Conservation (phyloP, 2,113 vertebrate genomes). For the Mirza zaza region DNA sequence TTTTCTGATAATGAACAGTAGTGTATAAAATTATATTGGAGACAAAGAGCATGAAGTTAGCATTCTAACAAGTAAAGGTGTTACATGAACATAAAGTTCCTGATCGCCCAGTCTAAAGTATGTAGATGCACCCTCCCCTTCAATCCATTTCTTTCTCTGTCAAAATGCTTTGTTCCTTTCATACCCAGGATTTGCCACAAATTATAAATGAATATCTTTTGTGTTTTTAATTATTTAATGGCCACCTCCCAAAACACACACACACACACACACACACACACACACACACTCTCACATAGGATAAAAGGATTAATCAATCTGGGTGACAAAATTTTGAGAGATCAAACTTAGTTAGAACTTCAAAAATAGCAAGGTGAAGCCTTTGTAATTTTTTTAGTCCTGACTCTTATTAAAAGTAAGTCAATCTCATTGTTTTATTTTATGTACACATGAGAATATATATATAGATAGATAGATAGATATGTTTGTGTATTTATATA, state of each 20-base stretch:
- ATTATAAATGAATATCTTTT: neutral
- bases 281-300: neutral
- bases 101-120: neutral
- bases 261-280: neutral
- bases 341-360: neutral
- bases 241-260: too few relatives aligned
- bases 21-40: neutral
- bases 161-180: neutral
- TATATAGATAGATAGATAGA: neutral
- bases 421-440: neutral
- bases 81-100: neutral
- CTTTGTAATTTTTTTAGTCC: neutral
- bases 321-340: neutral
- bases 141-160: neutral
- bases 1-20: neutral
- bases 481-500: neutral
- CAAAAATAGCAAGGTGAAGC: neutral
- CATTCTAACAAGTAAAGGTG: neutral
- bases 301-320: neutral
- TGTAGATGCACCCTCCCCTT: rapidly evolving
- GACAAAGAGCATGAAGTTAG: neutral
- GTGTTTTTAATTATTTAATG: neutral
- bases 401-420: conserved; percentile 7
- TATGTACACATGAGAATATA: too few relatives aligned
- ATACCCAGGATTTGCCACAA: neutral